A percentile compares a stretch with the other conserved stretches of the same genome.
These are phyloP conservation scores for Paraplagusia blochii DNA, from an alignment of 2,113 vertebrate genomes.

Conservation along the genomic window DNA sequence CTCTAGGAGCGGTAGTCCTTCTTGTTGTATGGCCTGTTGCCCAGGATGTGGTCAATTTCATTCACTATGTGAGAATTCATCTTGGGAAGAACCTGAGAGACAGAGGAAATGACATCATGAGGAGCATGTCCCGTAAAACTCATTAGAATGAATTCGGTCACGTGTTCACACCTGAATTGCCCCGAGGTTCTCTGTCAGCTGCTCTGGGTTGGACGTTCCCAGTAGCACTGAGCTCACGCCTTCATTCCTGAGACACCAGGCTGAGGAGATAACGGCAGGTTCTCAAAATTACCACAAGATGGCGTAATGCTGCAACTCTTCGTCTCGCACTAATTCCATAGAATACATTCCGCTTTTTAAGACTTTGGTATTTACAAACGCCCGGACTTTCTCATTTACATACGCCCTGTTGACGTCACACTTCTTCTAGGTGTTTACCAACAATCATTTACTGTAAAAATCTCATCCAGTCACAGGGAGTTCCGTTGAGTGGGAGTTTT, in stretches of 20 bases:
- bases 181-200: constrained; percentile 95
- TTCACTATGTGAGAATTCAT: constrained; percentile 94
- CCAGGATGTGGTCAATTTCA: constrained; percentile 94
- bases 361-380: too few species aligned
- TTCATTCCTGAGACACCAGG: constrained; percentile 96
- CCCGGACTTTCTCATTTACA: too few species aligned
- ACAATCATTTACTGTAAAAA: too few species aligned
- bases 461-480: too few species aligned
- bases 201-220: constrained; percentile 93
- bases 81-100: constrained; percentile 91
- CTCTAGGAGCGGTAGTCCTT: constrained; percentile 94
- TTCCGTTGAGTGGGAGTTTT: too few species aligned
- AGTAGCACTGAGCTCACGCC: constrained; percentile 96
- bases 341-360: background rate
- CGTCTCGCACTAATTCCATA: background rate
- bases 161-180: constrained; percentile 88
- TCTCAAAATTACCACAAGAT: constrained; percentile 9
- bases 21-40: constrained; percentile 94
- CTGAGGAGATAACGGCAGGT: constrained; percentile 63
- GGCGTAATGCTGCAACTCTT: constrained; percentile 8
- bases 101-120: background rate
- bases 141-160: constrained; percentile 1
- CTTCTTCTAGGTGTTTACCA: too few species aligned
- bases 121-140: background rate
- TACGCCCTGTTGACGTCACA: too few species aligned